phyloP scores from a whole-genome alignment of 1,140 invertebrate genomes.

The Rhopalosiphum maidis region DNA sequence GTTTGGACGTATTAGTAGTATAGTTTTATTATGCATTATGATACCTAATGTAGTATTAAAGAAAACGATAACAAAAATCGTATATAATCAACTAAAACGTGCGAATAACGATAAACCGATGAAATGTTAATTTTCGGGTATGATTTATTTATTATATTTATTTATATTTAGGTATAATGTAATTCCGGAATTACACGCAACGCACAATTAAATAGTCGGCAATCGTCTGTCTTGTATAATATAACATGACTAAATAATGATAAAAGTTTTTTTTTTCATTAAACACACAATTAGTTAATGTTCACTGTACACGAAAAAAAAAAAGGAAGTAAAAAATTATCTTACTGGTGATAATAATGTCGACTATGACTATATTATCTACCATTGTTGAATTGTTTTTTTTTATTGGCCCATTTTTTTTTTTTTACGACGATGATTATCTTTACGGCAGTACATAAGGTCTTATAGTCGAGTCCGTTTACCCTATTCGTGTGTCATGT shows the following conservation, averaged over 20 bases:
- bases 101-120: neutral
- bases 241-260: neutral
- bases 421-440: neutral
- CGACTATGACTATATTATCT: neutral
- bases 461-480: neutral
- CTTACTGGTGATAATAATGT: slow-evolving; percentile 2
- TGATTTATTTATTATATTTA: too few relatives aligned
- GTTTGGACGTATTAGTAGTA: neutral
- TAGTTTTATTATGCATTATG: neutral
- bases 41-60: neutral
- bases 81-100: neutral
- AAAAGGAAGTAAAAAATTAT: neutral
- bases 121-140: neutral
- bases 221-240: neutral
- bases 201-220: neutral
- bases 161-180: neutral
- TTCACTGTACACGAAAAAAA: neutral
- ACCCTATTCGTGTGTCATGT: neutral
- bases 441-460: neutral
- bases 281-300: neutral
- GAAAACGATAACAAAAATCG: neutral
- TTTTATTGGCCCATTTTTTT: neutral
- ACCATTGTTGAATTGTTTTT: slow-evolving; percentile 13
- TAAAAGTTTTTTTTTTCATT: neutral
- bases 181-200: neutral